Base-by-base conservation (phyloP, 1,140 invertebrate species). In the Hyles vespertilio region DNA sequence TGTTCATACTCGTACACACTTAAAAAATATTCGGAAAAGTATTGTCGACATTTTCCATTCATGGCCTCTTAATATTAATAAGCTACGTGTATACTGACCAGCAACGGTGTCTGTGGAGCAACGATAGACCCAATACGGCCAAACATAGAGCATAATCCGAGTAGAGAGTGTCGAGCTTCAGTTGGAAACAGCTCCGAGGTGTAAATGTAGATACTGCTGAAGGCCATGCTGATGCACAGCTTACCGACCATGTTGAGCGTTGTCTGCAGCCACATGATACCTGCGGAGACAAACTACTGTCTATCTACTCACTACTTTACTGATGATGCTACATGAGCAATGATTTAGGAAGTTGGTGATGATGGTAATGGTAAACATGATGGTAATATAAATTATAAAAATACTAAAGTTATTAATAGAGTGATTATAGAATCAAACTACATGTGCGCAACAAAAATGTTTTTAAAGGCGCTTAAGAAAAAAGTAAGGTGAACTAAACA, bases 141-240 rank as follows among this genome's bases (percentile, higher is more conserved):
- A 50, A 91, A 77, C 90, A 94, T 93, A n/a, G 93, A 94, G 76
- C 93, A 94, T 50, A 91, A 73, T 0, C 92, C 90, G 5, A 94
- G 78, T 45, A 93, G 69, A 22, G 90, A 90, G 59, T 93, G 92
- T 0, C 93, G 87, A n/a, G 93, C 79, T 56, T 89, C 90, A 3
- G 94, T 94, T 2, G 94, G 94, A 70, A 93, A 94, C 75, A 94
- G 87, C 83, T 94, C 94, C 1, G 92, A 91, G 0, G 93, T 94
- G 68, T 93, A 93, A 56, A 94, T 91, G 73, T 94, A 94, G 36
- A 93, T 86, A 51, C 90, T 90, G 58, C 90, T 90, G 68, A 93
- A 93, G 1, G 91, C 89, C 77, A 91, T 90, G 10, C 92, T 92
- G 63, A 93, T 93, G 58, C 90, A 91, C 68, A 92, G 91, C 81